Percentiles rank a stretch among this genome's conserved stretches.
Conservation (phyloP, 2,888 invertebrate genomes). For the Stenoptilia bipunctidactyla region DNA sequence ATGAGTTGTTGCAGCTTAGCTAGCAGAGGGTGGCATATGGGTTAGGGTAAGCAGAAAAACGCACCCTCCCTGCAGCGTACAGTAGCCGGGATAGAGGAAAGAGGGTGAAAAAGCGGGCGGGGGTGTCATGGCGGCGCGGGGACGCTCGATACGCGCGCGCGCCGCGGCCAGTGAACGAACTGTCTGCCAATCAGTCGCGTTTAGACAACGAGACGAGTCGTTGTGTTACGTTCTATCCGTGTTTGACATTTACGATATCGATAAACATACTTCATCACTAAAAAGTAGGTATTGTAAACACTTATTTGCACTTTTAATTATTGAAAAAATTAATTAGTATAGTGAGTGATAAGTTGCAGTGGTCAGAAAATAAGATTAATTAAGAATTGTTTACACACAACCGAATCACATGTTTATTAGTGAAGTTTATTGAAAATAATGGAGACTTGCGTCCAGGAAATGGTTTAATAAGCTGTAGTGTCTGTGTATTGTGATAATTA, state of each 20-base stretch:
- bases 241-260: conserved; percentile 39
- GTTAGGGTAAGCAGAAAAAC: conserved; percentile 17
- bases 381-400: conserved; percentile 50
- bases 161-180: conserved; percentile 40
- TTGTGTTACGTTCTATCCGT: conserved; percentile 2
- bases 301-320: too few species aligned
- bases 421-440: conserved; percentile 11
- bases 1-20: conserved; percentile 8
- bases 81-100: conserved; percentile 26
- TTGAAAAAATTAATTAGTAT: too few species aligned
- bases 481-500: too few species aligned
- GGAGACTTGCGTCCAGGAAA: too few species aligned
- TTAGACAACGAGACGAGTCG: conserved; percentile 3
- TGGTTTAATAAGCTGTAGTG: too few species aligned
- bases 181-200: conserved; percentile 12
- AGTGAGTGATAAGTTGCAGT: conserved; percentile 12
- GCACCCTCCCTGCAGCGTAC: conserved; percentile 12
- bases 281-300: conserved; percentile 42
- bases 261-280: conserved; percentile 31
- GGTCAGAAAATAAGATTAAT: conserved; percentile 16
- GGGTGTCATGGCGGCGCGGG: conserved; percentile 44
- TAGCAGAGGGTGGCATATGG: conserved; percentile 16
- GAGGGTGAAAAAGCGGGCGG: conserved; percentile 42
- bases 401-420: conserved; percentile 39
- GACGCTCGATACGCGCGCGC: conserved; percentile 65